Conservation (phyloP, 2,797 vertebrate genomes). For the Huso huso region DNA sequence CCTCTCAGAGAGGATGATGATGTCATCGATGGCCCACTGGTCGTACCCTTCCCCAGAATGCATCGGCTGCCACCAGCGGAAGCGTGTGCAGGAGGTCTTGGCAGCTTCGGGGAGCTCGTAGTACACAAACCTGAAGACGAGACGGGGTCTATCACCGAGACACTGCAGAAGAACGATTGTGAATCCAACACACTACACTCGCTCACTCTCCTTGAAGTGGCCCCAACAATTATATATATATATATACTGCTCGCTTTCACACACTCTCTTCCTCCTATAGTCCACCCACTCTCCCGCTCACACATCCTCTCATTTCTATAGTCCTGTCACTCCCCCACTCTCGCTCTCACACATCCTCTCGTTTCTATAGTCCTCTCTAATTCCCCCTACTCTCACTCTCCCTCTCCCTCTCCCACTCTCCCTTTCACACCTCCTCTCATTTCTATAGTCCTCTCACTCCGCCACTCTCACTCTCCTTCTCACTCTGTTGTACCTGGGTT, state of each 20-base stretch:
- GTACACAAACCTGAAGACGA: constrained; percentile 79
- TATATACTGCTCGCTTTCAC: neutral
- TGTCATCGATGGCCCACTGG: constrained; percentile 94
- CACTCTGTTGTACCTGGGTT: constrained; percentile 67
- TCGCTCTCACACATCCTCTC: neutral
- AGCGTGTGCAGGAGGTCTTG: constrained; percentile 84
- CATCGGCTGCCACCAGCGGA: constrained; percentile 97
- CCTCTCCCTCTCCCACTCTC: neutral
- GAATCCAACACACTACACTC: too few species aligned
- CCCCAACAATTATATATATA: too few species aligned
- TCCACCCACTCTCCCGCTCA: neutral
- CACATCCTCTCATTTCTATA: neutral
- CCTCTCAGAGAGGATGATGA: constrained; percentile 93
- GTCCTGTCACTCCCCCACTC: neutral
- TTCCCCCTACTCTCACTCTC: neutral
- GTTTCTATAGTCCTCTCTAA: neutral
- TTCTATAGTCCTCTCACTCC: too few species aligned
- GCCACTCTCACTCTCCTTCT: constrained; percentile 1
- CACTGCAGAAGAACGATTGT: neutral
- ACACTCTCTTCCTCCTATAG: neutral
- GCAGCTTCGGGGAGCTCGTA: constrained; percentile 85
- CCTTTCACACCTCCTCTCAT: too few species aligned
- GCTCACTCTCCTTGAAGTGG: too few species aligned
- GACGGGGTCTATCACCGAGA: neutral
- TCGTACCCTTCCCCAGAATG: constrained; percentile 95